Evolutionary conservation across 2,113 vertebrate genomes (phyloP).

Genomic region (Phrynocephalus versicolor): DNA sequence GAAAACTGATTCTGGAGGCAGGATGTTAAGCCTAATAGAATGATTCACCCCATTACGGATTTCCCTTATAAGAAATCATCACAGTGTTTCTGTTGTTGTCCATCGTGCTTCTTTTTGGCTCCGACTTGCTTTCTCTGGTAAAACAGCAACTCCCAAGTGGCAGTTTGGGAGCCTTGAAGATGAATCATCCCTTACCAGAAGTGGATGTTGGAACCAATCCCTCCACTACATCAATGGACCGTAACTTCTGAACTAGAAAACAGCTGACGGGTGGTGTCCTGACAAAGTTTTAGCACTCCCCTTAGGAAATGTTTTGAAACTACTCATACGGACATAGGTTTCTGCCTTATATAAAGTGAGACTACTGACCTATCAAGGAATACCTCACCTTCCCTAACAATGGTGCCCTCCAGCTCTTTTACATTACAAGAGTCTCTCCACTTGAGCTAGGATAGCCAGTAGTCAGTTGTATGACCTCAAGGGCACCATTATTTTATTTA

Average conservation of each 20-base stretch:
- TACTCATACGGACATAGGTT: background rate
- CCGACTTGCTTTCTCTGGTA: slow-evolving; percentile 2
- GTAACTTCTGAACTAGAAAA: slow-evolving; percentile 9
- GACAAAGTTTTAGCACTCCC: background rate
- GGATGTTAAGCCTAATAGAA: background rate
- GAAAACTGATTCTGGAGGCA: background rate
- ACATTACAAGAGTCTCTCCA: background rate
- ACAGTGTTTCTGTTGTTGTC: background rate
- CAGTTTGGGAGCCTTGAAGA: background rate
- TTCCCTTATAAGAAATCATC: slow-evolving; percentile 12
- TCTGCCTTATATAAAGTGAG: background rate
- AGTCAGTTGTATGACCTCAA: background rate
- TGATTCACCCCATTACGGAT: slow-evolving; percentile 2
- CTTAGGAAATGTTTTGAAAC: background rate
- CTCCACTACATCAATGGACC: background rate
- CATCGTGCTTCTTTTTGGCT: slow-evolving; percentile 11
- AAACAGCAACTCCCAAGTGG: slow-evolving; percentile 5
- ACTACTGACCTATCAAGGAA: background rate
- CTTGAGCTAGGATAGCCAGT: background rate
- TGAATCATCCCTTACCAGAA: slow-evolving; percentile 28
- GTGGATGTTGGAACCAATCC: background rate
- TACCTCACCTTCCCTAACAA: background rate
- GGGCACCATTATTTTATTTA: background rate
- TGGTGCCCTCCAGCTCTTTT: background rate
- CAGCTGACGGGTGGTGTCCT: background rate